Base-by-base conservation (phyloP, 2,888 invertebrate species). In the Drosophila quinaria region DNA sequence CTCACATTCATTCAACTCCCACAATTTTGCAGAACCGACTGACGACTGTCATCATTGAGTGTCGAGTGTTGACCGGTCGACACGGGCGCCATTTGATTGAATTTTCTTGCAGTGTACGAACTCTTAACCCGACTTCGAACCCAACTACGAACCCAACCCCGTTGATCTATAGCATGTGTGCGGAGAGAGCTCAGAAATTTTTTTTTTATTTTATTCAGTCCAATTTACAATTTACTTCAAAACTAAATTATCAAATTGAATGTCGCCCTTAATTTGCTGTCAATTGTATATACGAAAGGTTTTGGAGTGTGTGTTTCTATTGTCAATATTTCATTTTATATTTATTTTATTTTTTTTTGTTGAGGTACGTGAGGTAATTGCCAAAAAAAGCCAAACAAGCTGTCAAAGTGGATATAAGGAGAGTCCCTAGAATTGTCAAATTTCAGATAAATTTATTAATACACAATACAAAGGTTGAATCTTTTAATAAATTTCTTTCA, bases 191-290 rank as follows among this genome's bases (percentile, higher is more conserved):
- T 58, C 22, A 50, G 56, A 58, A 4, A 19, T 50, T 31, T 25
- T 47, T 31, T 46, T 15, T 9, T 15, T 42, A 17, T 46, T 50
- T 64, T 50, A 70, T 79, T 76, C 50, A 86, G 82, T 88, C 80
- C 60, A 82, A 86, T 88, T 82, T 81, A 67, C 74, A 78, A 78
- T 87, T 78, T 64, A 56, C 66, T 66, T 58, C 51, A 41, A 79
- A 83, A 87, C 74, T 49, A 77, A 81, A 85, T 83, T 85, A 81
- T 74, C 65, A 69, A 77, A 80, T 82, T 77, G 86, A 83, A 83
- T 83, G 74, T 67, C 13, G 51, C 56, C 69, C 86, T 85, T 85
- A 85, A 83, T 86, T 88, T 86, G 58, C 42, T 44, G 46, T 51
- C 61, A 60, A 86, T 78, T 75, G 87, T 81, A 39, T 11, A 15